Percentiles rank a stretch among this genome's conserved stretches.
Conservation (phyloP, 2,888 invertebrate species). For the Masnerella sp. region DNA sequence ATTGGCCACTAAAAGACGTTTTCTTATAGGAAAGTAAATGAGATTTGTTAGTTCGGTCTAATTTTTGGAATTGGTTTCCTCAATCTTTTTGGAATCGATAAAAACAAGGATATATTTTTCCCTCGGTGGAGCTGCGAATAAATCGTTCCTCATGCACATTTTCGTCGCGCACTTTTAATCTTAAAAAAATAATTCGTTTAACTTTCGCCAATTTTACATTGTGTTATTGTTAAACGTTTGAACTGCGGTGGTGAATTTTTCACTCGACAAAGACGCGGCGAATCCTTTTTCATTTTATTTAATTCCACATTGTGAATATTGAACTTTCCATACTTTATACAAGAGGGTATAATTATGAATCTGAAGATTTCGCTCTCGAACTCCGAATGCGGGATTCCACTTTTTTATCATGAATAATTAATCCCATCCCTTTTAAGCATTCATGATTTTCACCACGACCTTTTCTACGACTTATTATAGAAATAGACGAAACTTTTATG, state of each 20-base stretch:
- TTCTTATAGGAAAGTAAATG: too few species aligned
- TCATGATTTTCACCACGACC: conserved; percentile 38
- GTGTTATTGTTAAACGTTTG: conserved; percentile 34
- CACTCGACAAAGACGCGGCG: conserved; percentile 12
- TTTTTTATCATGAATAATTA: conserved; percentile 44
- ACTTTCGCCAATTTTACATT: conserved; percentile 10
- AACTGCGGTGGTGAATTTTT: conserved; percentile 7
- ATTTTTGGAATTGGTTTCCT: too few species aligned
- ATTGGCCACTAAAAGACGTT: too few species aligned
- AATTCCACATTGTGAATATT: conserved; percentile 42
- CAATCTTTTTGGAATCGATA: too few species aligned
- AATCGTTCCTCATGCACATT: neutral
- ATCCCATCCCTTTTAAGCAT: conserved; percentile 38
- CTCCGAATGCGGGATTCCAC: conserved; percentile 21
- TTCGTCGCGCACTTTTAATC: conserved; percentile 3
- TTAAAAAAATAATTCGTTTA: conserved; percentile 20
- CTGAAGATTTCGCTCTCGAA: conserved; percentile 40
- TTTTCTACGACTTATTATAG: conserved; percentile 22
- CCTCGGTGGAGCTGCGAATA: neutral
- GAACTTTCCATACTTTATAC: conserved; percentile 40
- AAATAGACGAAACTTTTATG: conserved; percentile 11
- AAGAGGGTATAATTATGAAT: conserved; percentile 42
- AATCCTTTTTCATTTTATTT: conserved; percentile 21
- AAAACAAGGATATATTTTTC: too few species aligned
- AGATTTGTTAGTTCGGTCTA: too few species aligned